Conservation (phyloP, 2,113 vertebrate species). For the Turnix velox region DNA sequence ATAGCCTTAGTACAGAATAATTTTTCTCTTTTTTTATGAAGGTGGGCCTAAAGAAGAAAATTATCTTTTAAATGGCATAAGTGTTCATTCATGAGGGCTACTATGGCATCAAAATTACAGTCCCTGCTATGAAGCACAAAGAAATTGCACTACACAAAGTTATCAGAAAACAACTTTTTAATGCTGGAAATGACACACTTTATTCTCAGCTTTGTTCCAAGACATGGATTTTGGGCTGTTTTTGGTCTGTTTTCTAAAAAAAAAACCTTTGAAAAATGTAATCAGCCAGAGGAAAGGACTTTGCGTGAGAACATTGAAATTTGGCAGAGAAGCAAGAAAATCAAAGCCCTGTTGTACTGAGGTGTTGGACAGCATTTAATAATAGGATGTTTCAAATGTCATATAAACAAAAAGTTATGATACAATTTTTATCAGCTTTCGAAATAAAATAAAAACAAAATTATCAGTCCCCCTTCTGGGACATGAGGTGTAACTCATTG, state of each 20-base stretch:
- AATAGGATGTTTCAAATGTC: neutral
- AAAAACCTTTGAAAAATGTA: neutral
- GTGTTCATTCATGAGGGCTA: neutral
- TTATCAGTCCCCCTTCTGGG: neutral
- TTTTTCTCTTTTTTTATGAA: neutral
- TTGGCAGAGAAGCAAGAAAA: neutral
- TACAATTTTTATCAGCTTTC: neutral
- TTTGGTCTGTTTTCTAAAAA: too few species aligned
- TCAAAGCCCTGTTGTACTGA: neutral
- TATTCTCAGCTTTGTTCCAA: neutral
- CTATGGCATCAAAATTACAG: neutral
- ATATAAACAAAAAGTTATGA: neutral
- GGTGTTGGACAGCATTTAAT: neutral
- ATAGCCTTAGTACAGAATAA: neutral
- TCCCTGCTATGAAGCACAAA: neutral
- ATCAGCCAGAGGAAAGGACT: neutral
- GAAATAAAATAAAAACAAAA: neutral
- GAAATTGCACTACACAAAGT: neutral
- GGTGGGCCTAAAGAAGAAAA: neutral
- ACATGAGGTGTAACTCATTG: neutral
- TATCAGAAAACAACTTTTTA: neutral
- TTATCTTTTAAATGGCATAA: neutral
- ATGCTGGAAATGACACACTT: neutral
- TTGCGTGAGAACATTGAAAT: neutral
- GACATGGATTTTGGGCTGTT: neutral